Evolutionary conservation across 2,888 invertebrate genomes (phyloP).

Genomic region (Drosophila recens): DNA sequence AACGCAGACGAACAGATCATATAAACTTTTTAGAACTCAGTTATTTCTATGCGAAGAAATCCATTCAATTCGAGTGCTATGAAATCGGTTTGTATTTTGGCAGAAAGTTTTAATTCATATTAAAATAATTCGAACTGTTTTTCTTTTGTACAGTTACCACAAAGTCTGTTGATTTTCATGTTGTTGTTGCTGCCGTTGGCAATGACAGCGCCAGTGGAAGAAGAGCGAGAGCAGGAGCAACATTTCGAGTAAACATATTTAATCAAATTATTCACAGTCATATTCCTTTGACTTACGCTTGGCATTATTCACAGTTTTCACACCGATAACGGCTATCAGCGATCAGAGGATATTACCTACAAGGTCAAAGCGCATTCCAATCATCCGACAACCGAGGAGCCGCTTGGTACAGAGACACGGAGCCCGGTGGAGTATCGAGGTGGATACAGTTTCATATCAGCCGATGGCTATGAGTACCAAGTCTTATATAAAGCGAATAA

Average conservation of each 20-base stretch:
- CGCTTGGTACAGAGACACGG: constrained; percentile 28
- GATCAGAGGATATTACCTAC: constrained; percentile 79
- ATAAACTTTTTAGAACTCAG: neutral
- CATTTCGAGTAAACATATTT: constrained; percentile 73
- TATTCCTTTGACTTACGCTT: neutral
- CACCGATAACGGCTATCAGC: constrained; percentile 82
- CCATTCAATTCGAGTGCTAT: constrained; percentile 30
- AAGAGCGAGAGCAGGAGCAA: constrained; percentile 52
- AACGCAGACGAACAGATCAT: constrained; percentile 51
- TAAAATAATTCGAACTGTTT: neutral
- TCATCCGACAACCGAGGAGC: constrained; percentile 25
- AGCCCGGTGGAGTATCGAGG: constrained; percentile 78
- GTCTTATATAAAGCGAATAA: constrained; percentile 87
- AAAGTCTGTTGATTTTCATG: constrained; percentile 28
- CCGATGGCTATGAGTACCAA: constrained; percentile 86
- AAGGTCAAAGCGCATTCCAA: constrained; percentile 46
- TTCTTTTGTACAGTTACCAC: constrained; percentile 41
- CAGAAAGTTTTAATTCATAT: neutral
- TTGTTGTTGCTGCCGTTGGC: constrained; percentile 34
- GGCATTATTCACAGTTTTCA: constrained; percentile 69
- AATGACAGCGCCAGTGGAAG: constrained; percentile 26
- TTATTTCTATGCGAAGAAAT: neutral
- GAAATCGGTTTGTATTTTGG: constrained; percentile 43
- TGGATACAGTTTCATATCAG: constrained; percentile 86
- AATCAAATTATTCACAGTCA: neutral